Evolutionary conservation across 2,888 invertebrate species (phyloP).

Genomic region (Ectemnius lituratus): DNA sequence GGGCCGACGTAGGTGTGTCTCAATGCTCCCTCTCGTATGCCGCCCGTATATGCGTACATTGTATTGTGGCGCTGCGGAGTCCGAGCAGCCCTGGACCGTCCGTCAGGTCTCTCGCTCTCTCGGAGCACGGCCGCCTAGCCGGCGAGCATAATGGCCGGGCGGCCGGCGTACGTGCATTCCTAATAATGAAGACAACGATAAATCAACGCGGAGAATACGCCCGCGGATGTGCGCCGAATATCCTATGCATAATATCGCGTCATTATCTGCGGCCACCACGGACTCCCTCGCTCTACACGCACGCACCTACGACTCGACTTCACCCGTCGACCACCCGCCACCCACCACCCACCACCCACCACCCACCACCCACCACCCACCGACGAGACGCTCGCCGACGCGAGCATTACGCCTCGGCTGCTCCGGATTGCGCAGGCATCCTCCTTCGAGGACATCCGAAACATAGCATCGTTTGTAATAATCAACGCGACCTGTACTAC

Average conservation of each 20-base stretch:
- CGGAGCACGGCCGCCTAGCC: slow-evolving; percentile 41
- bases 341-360: slow-evolving; percentile 30
- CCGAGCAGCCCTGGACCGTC: slow-evolving; percentile 68
- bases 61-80: slow-evolving; percentile 66
- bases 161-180: slow-evolving; percentile 76
- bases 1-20: slow-evolving; percentile 72
- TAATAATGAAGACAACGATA: slow-evolving; percentile 78
- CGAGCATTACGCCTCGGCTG: slow-evolving; percentile 3
- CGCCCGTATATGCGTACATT: slow-evolving; percentile 67
- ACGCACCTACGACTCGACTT: slow-evolving; percentile 60
- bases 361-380: slow-evolving; percentile 25
- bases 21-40: slow-evolving; percentile 73
- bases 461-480: slow-evolving; percentile 2
- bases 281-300: slow-evolving; percentile 34
- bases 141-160: slow-evolving; percentile 69
- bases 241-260: slow-evolving; percentile 77
- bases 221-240: slow-evolving; percentile 77
- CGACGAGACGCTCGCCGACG: slow-evolving; percentile 26
- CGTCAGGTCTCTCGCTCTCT: slow-evolving; percentile 61
- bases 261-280: slow-evolving; percentile 72
- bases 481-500: not conserved
- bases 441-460: slow-evolving; percentile 34
- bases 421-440: slow-evolving; percentile 16
- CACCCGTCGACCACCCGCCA: slow-evolving; percentile 40
- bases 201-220: slow-evolving; percentile 77